Base-by-base conservation (phyloP, 2,797 vertebrate genomes). In the Zenarchopterus dispar region DNA sequence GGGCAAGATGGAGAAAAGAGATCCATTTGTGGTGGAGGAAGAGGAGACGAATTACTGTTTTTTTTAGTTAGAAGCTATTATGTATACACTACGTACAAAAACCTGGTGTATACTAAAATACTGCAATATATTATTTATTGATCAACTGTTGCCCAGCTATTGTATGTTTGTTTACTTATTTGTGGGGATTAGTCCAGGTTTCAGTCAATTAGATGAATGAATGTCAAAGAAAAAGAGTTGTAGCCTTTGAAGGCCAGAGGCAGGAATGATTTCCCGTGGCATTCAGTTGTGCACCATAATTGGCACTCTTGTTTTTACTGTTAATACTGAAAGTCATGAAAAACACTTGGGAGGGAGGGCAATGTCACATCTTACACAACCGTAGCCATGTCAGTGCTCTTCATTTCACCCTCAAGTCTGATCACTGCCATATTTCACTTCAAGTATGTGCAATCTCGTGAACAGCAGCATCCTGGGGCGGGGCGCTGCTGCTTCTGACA, bases 381-480 rank as follows among this genome's bases (percentile, higher is more conserved):
- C n/a, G 8, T 2, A 36, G 48, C 47, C 49, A 64, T 57, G 45
- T 84, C 76, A 81, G 31, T 3, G 52, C 10, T 50, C 50, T 59
- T 55, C 47, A 18, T 65, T 23, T 43, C 52, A 33, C 62, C 82
- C 73, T 54, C 9, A 22, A 8, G 80, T 52, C 46, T 65, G 77
- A 84, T 77, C 28, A n/a, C 77, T 67, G 75, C 70, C 80, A 71
- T 82, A 79, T 86, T 86, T 73, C 49, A 70, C 73, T 67, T 69
- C 70, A 28, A 80, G 68, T 67, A 55, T 67, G 62, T 51, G 60
- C 18, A 8, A 54, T 66, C 67, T 62, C 54, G 67, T 49, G 68
- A 72, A 74, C 59, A 4, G 64, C 62, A 50, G 52, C 19, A 5
- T 72, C 80, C 78, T 0, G 19, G 50, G 80, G 77, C 52, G 1